Evolutionary conservation across 2,888 invertebrate species (phyloP).

Genomic region (Empis livida): DNA sequence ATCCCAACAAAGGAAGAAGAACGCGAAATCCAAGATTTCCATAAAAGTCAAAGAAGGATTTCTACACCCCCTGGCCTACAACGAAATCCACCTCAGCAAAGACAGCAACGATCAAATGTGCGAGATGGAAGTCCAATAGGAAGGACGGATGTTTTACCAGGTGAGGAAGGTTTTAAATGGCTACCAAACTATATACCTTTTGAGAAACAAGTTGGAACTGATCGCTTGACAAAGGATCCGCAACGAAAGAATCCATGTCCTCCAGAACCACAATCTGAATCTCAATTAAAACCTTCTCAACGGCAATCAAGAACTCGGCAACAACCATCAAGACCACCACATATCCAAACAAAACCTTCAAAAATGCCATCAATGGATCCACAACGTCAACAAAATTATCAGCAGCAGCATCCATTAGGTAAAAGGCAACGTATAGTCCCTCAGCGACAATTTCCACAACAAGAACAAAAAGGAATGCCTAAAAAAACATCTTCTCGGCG

Average conservation of each 20-base stretch:
- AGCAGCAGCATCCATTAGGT: not conserved
- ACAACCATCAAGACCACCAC: too few relatives aligned
- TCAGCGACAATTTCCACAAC: too few relatives aligned
- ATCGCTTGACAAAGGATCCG: not conserved
- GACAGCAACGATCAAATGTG: too few relatives aligned
- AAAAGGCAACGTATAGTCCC: too few relatives aligned
- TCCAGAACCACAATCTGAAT: not conserved
- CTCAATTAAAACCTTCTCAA: not conserved
- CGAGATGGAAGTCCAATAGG: constrained; percentile 1
- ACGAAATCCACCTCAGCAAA: too few relatives aligned
- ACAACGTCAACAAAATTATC: not conserved
- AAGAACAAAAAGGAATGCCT: too few relatives aligned
- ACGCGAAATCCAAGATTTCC: constrained; percentile 1
- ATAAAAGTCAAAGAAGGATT: not conserved
- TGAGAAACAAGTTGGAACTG: not conserved
- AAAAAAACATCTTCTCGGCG: too few relatives aligned
- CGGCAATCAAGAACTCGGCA: not conserved
- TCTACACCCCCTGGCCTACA: not conserved
- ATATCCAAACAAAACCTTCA: too few relatives aligned
- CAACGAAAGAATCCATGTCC: too few relatives aligned
- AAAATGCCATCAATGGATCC: not conserved
- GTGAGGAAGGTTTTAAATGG: constrained; percentile 9
- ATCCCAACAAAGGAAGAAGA: constrained; percentile 7
- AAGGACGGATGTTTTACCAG: constrained; percentile 1
- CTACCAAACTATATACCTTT: constrained; percentile 6